Conservation (phyloP, 2,797 vertebrate species). For the Prionace glauca region DNA sequence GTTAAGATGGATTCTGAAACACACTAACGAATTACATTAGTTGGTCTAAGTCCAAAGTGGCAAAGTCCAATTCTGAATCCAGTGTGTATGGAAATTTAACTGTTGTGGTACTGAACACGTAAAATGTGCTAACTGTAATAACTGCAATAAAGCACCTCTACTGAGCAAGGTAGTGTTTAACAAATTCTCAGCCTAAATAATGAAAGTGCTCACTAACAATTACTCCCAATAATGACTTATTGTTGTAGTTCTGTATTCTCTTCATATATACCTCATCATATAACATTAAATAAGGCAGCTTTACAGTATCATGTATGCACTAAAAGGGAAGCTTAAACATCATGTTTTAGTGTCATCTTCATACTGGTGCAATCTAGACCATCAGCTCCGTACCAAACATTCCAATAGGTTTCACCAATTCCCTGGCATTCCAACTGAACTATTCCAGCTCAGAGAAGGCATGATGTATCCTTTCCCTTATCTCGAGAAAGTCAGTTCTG, state of each 20-base stretch:
- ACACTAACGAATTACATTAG: neutral
- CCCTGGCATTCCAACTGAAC: neutral
- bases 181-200: neutral
- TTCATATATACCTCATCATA: neutral
- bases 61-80: neutral
- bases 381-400: neutral
- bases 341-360: slow-evolving; percentile 10
- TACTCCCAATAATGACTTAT: neutral
- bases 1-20: neutral
- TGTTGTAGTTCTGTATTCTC: neutral
- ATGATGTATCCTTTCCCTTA: neutral
- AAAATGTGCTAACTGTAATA: neutral
- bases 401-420: neutral
- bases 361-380: slow-evolving; percentile 17
- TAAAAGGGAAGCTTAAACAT: neutral
- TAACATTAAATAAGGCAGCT: slow-evolving; percentile 29
- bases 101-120: neutral
- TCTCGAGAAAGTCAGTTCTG: neutral
- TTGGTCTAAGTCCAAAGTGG: neutral
- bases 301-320: neutral
- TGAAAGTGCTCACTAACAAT: neutral
- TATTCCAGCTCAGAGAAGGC: neutral
- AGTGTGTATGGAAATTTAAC: neutral
- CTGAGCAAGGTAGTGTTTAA: neutral
- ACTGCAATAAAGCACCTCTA: neutral